Evolutionary conservation across 2,888 invertebrate genomes (phyloP), one percentile per base, ranked within the genome.

Genomic region (Chalcis sispes): DNA sequence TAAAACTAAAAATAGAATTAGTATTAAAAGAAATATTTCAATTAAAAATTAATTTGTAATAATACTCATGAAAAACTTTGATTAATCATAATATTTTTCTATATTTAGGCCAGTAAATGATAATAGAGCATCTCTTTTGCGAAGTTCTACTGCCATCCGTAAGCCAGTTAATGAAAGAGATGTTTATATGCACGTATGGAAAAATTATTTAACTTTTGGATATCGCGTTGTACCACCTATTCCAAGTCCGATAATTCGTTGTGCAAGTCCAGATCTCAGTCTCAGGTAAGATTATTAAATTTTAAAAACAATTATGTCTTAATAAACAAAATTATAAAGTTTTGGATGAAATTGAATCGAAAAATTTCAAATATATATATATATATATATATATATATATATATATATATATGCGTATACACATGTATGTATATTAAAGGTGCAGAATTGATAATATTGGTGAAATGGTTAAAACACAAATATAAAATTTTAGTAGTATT

Each of bases 141-240:
- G 99, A 73, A 94, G 96, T 81, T 95, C 96, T 5, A 94, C 96
- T 0, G 92, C 96, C 4, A 94, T 96, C 0, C 94, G 96, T 84
- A 98, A 98, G 87, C 95, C 96, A 8, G 94, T 97, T 70, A 96
- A 96, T 81, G 98, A 98, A 89, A 91, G 97, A 81, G 98, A 98
- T 88, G 93, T 96, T 40, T 98, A 98, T 89, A 94, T 99, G 91
- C 96, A 96, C 89, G 92, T 99, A 27, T 99, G 99, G 98, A 95
- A 97, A 87, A 98, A 98, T 90, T 98, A 99, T 89, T 93, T 98
- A 83, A 96, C 97, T 18, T 95, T 98, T 91, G 98, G 98, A 7
- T 99, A 98, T 90, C 93, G 98, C 67, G 95, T 99, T 58, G 98
- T 98, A 4, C 99, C 98, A 13, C 95, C 97, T 27, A 94, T 95